Evolutionary conservation across 2,888 invertebrate genomes (phyloP), one percentile per base, ranked within the genome.

Genomic region (Nomada hirtipes): DNA sequence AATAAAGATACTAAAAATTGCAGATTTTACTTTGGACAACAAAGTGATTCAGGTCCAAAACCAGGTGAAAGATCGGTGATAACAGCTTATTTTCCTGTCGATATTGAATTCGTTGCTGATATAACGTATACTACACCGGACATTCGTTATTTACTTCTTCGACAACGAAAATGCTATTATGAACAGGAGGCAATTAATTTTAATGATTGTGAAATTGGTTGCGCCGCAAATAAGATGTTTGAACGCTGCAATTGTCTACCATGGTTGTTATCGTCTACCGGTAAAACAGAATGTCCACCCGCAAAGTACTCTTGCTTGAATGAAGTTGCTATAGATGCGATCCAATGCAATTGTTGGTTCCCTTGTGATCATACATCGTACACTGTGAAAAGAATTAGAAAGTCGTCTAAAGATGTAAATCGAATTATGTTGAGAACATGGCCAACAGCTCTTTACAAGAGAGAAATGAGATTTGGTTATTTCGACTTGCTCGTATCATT

Each of bases 391-490:
- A 97, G 97, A 91, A 94, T 97, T 23, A 42, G 13, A 11, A 0
- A 96, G 95, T 96, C 95, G 83, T 1, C 1, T 0, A 23, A 47
- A 23, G 61, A 63, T 3, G 42, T 59, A 4, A 69, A 13, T 53
- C 68, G 53, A n/a, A 82, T 91, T 44, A 23, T 42, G 0, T 72
- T 91, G 13, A 61, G 42, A 10, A 57, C 42, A 0, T 97, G 97
- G 97, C 97, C 97, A 0, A 96, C 96, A 95, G 96, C 97, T 42
- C 95, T 96, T 4, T 97, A 97, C 91, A 97, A 97, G 90, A 95
- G 97, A 47, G 97, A 97, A 92, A 97, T 97, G 23, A 95, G 97
- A 59, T 97, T 97, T 91, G 97, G 97, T 74, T 97, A 97, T 97
- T 97, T 97, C 0, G 97, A 97, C 94, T 94, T 97, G 69, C 92